Base-by-base conservation (phyloP, 2,888 invertebrate species). In the Protodeltote pygarga region DNA sequence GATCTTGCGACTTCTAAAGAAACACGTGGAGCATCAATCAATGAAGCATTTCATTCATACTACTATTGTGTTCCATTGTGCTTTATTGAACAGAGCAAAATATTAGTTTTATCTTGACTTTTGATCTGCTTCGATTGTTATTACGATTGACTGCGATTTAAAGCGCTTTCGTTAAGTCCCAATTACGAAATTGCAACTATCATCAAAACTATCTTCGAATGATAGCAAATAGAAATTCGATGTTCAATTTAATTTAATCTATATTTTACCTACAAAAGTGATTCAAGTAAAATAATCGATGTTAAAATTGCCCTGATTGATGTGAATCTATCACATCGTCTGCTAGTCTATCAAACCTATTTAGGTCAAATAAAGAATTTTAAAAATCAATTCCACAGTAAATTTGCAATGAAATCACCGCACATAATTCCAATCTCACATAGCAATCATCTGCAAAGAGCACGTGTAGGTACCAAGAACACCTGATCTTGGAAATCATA, bases 11-110 rank as follows among this genome's bases (percentile, higher is more conserved):
- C 61, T 53, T 46, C 25, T 34, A 42, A 46, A 35, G 31, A 50
- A 50, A 46, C 66, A 51, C 46, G 55, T 46, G 39, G 37, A 3
- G 34, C 34, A 40, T 44, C 55, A 34, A 53, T 65, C 65, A 67
- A 53, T 32, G 39, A 27, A 32, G 16, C 17, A 8, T 33, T 51
- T 51, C 44, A 54, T 68, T 52, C 37, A 54, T 32, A 10, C 4
- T 34, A 49, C 49, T 57, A 39, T 70, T 42, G 24, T 37, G 16
- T 47, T 38, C 59, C 37, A 51, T 54, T 54, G 37, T 41, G 6
- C 4, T 48, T 34, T 20, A 55, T 44, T 55, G 34, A 11, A 3
- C 24, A 35, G 42, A 17, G 19, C 34, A 15, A 42, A 47, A 44
- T 49, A 21, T 37, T 29, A 16, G 15, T 15, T 44, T n/a, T 44